phyloP scores from a whole-genome alignment of 2,797 vertebrate genomes.

The Acipenser oxyrinchus region DNA sequence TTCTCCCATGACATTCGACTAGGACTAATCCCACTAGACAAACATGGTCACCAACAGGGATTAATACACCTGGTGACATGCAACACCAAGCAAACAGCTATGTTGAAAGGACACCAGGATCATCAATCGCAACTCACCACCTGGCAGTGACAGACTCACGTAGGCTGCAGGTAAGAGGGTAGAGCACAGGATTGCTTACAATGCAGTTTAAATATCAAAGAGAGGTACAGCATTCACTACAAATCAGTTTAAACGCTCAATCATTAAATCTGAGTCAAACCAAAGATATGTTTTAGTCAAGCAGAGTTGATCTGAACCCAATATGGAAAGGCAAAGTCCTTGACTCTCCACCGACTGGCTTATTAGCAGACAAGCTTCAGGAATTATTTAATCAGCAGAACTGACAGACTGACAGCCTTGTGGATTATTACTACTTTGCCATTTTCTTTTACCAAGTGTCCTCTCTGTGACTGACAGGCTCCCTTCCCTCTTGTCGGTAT shows the following conservation, averaged over 20 bases:
- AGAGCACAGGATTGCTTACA: too few species aligned
- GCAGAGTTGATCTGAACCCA: constrained; percentile 3
- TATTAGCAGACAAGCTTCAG: constrained; percentile 30
- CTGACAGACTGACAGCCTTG: constrained; percentile 49
- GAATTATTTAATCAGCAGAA: constrained; percentile 22
- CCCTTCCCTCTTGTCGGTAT: constrained; percentile 43
- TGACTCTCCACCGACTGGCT: constrained; percentile 26
- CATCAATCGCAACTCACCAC: background rate
- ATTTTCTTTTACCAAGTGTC: constrained; percentile 40
- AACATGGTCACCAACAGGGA: background rate
- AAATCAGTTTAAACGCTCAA: too few species aligned
- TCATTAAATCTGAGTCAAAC: background rate
- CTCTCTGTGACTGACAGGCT: constrained; percentile 49
- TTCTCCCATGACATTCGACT: constrained; percentile 2
- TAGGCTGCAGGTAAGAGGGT: too few species aligned
- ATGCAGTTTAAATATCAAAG: too few species aligned
- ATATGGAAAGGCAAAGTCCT: constrained; percentile 20
- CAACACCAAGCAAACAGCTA: background rate
- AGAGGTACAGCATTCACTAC: too few species aligned
- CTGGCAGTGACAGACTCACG: too few species aligned
- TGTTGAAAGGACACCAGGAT: background rate
- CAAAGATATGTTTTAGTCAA: constrained; percentile 8
- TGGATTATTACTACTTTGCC: constrained; percentile 49
- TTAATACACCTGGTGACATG: background rate
- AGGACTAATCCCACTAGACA: background rate